phyloP scores from a whole-genome alignment of 2,113 vertebrate genomes.

The Macaca mulatta region DNA sequence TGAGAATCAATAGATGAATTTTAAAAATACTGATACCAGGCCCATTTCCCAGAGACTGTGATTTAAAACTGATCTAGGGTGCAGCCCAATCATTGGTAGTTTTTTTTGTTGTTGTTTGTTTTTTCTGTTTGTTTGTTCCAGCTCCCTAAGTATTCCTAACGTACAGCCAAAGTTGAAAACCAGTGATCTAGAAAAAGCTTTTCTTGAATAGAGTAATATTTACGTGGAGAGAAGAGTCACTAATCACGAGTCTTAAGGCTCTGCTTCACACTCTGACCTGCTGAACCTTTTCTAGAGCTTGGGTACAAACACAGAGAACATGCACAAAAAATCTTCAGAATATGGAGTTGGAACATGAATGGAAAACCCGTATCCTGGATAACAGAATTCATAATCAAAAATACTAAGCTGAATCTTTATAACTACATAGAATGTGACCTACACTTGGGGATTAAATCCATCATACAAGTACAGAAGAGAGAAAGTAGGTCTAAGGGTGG shows the following conservation, averaged over 20 bases:
- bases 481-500: not conserved
- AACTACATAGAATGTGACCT: slow-evolving; percentile 23
- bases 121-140: not conserved
- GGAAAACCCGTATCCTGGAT: not conserved
- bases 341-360: not conserved
- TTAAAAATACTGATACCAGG: not conserved
- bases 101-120: not conserved
- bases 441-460: not conserved
- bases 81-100: not conserved
- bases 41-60: not conserved
- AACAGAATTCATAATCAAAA: slow-evolving; percentile 47
- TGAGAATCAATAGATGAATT: not conserved
- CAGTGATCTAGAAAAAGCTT: not conserved
- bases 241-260: not conserved
- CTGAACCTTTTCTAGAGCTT: not conserved
- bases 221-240: not conserved
- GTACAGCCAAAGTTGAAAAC: not conserved
- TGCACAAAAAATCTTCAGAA: not conserved
- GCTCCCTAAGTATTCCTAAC: slow-evolving; percentile 22
- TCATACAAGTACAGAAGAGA: not conserved
- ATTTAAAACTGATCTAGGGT: not conserved
- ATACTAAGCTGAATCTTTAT: not conserved
- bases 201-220: not conserved
- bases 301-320: not conserved
- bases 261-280: not conserved